A percentile compares a stretch with the other conserved stretches of the same genome.
These are phyloP conservation scores for Drosophila kohkoa DNA, from an alignment of 1,140 invertebrate genomes.

Conservation along the genomic window DNA sequence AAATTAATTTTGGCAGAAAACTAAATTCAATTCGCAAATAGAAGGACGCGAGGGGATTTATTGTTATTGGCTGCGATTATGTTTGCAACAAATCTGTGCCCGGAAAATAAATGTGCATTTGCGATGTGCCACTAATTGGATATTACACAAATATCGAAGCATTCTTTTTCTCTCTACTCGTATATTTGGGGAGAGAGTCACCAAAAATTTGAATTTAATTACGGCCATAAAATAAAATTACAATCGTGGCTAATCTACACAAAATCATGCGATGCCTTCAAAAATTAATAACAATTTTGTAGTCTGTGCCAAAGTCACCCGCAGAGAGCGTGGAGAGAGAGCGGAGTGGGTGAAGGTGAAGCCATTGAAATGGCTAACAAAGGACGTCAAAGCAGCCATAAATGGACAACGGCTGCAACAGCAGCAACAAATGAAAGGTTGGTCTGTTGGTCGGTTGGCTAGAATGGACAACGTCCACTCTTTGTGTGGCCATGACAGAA, in stretches of 20 bases:
- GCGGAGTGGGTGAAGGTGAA: not conserved
- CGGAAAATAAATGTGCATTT: slow-evolving; percentile 1
- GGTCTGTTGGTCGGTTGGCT: no score
- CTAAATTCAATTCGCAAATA: slow-evolving; percentile 64
- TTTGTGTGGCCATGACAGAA: slow-evolving; percentile 36
- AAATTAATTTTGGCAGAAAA: slow-evolving; percentile 61
- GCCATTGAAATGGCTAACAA: slow-evolving; percentile 32
- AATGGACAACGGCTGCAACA: slow-evolving; percentile 23
- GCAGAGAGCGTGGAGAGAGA: not conserved
- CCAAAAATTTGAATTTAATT: slow-evolving; percentile 52
- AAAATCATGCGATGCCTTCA: slow-evolving; percentile 1
- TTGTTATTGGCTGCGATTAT: slow-evolving; percentile 42
- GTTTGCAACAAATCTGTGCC: slow-evolving; percentile 20
- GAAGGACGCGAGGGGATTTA: slow-evolving; percentile 10
- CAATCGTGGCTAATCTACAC: slow-evolving; percentile 35
- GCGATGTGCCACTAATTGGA: slow-evolving; percentile 46
- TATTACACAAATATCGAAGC: slow-evolving; percentile 51
- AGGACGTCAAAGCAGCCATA: slow-evolving; percentile 16
- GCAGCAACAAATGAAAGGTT: not conserved
- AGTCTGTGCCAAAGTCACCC: not conserved
- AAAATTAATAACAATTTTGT: slow-evolving; percentile 52
- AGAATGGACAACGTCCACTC: slow-evolving; percentile 24
- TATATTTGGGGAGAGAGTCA: not conserved
- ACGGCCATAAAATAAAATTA: slow-evolving; percentile 18
- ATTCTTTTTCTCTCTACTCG: slow-evolving; percentile 1